Percentiles rank a stretch among this genome's conserved stretches.
These are phyloP conservation scores for Dolomedes plantarius DNA, from an alignment of 2,888 invertebrate species.

Conservation along the genomic window DNA sequence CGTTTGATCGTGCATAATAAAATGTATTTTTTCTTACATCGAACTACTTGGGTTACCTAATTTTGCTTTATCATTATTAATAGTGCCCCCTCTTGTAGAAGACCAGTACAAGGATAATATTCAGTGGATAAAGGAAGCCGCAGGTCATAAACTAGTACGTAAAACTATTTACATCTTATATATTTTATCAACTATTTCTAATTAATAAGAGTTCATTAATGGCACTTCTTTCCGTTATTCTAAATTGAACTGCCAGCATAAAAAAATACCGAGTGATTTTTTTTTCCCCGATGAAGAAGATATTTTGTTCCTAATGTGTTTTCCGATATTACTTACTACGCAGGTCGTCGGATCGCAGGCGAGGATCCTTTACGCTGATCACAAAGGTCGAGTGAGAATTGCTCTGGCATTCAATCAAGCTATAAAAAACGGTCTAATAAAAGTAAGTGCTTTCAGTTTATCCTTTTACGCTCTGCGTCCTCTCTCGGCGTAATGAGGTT, in stretches of 20 bases:
- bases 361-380: conserved; percentile 81
- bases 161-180: conserved; percentile 13
- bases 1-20: too few relatives aligned
- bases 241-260: too few relatives aligned
- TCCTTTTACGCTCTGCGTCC: too few relatives aligned
- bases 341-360: conserved; percentile 80
- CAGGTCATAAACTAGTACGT: conserved; percentile 79
- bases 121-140: conserved; percentile 80
- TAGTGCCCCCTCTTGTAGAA: conserved; percentile 74
- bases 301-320: too few relatives aligned
- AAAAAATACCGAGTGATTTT: too few relatives aligned
- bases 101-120: conserved; percentile 81
- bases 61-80: background rate
- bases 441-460: conserved; percentile 75
- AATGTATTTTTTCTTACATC: too few relatives aligned
- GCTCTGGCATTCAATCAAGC: conserved; percentile 81
- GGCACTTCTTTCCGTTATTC: too few relatives aligned
- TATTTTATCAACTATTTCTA: background rate
- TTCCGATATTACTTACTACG: too few relatives aligned
- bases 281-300: too few relatives aligned
- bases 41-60: too few relatives aligned
- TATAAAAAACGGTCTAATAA: conserved; percentile 77
- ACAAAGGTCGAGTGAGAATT: conserved; percentile 79
- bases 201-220: too few relatives aligned
- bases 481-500: too few relatives aligned